phyloP scores from a whole-genome alignment of 2,797 vertebrate genomes.

The Kryptolebias ocellatus region DNA sequence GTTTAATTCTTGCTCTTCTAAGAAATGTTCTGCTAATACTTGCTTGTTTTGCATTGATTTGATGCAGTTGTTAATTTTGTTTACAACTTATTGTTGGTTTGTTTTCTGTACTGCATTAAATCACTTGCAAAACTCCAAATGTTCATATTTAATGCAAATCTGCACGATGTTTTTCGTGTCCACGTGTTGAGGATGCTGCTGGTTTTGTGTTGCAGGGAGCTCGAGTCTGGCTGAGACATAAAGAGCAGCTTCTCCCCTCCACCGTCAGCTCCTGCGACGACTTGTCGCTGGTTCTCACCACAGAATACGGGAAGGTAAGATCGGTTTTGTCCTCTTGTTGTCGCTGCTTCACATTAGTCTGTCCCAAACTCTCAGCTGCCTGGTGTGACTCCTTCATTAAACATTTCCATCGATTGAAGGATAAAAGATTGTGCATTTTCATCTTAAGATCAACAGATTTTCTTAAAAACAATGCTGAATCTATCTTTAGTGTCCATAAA shows the following conservation, averaged over 20 bases:
- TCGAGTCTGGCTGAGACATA: slow-evolving; percentile 87
- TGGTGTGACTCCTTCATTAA: not conserved
- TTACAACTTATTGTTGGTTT: no score
- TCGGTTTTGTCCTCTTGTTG: not conserved
- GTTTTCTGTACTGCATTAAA: no score
- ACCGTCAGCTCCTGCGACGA: slow-evolving; percentile 81
- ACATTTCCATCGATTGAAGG: not conserved
- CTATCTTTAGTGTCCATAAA: not conserved
- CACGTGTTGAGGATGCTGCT: slow-evolving; percentile 54
- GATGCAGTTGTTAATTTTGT: no score
- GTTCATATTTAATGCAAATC: slow-evolving; percentile 9
- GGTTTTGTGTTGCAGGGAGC: slow-evolving; percentile 83
- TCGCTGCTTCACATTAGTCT: slow-evolving; percentile 4
- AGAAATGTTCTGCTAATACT: no score
- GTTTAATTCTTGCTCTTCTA: no score
- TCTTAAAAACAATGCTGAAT: not conserved
- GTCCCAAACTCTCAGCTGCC: not conserved
- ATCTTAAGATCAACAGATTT: not conserved
- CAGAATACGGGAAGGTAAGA: slow-evolving; percentile 88
- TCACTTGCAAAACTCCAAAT: not conserved
- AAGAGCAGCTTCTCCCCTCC: slow-evolving; percentile 87
- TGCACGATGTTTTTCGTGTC: slow-evolving; percentile 15
- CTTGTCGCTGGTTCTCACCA: slow-evolving; percentile 81
- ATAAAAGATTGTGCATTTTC: not conserved
- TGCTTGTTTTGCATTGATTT: no score